Evolutionary conservation across 2,888 invertebrate species (phyloP).

Genomic region (Volucella inflata): DNA sequence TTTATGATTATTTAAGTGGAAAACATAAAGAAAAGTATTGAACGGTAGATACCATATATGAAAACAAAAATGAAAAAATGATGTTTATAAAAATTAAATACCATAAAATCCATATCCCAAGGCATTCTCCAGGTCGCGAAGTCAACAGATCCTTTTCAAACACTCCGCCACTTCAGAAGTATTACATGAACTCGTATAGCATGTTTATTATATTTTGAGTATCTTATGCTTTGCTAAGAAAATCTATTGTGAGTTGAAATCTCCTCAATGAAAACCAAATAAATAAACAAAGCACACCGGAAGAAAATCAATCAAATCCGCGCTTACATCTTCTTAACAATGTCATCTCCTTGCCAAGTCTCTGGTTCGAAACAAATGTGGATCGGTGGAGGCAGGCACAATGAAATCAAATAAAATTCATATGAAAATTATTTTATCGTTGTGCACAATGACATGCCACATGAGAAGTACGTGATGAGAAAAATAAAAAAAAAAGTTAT

Average conservation of each 20-base stretch:
- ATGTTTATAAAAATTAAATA: conserved; percentile 14
- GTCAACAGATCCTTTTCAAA: conserved; percentile 22
- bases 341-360: conserved; percentile 12
- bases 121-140: conserved; percentile 11
- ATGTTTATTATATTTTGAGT: too few relatives aligned
- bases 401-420: conserved; percentile 34
- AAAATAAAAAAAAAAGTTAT: conserved; percentile 12
- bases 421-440: conserved; percentile 43
- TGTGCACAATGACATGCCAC: conserved; percentile 14
- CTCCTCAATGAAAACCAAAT: conserved; percentile 10
- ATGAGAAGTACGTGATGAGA: conserved; percentile 8
- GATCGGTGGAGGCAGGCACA: too few relatives aligned
- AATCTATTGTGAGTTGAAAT: conserved; percentile 46
- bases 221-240: background rate
- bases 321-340: conserved; percentile 18
- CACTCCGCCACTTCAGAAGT: background rate
- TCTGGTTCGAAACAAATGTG: background rate
- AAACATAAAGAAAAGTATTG: conserved; percentile 10
- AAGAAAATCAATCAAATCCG: conserved; percentile 56
- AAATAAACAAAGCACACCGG: conserved; percentile 31
- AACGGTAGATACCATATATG: background rate
- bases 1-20: background rate
- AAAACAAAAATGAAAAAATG: conserved; percentile 5
- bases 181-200: too few relatives aligned
- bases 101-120: background rate